Evolutionary conservation across 2,113 vertebrate species (phyloP), one percentile per base, ranked within the genome.

Genomic region (Nymphicus hollandicus): DNA sequence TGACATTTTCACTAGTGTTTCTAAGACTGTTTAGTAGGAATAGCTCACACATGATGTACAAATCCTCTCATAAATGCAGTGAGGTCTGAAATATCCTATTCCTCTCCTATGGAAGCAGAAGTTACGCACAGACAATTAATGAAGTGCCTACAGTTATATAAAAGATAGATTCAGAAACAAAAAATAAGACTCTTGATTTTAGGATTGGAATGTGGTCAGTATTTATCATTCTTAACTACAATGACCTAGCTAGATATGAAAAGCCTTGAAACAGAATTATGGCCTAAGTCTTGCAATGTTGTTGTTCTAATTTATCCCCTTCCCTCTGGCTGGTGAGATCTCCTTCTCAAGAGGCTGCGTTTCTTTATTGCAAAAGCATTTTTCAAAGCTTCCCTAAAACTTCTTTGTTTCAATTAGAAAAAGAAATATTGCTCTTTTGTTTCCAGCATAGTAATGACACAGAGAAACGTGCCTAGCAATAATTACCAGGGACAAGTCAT

Each of bases 401-500:
- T 72, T 70, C 49, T 73, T 84, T 12, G 10, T 72, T 94, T 94
- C 56, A 82, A 85, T 94, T 72, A 92, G 39, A 5, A 9, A 50
- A 74, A 80, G 61, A 73, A 71, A 69, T 4, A 20, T 4, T 33
- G 8, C 43, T 74, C 16, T 89, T 95, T 52, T 15, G 22, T 82
- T 97, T 85, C 52, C 70, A 94, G 37, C 78, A 80, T 31, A 69
- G 84, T 95, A 95, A 91, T 46, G 58, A 87, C 89, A 89, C 28
- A 52, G 82, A 89, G 84, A 82, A 97, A 93, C 77, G 44, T 73
- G 41, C 66, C 79, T 33, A 77, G 46, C 95, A 91, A 91, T 94
- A 91, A 92, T 89, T 96, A 88, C 41, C 41, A 80, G 4, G 19
- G 37, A 63, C 28, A 49, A 82, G 41, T 82, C 53, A 93, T 94